Base-by-base conservation (phyloP, 2,888 invertebrate genomes). In the Brachycybe producta region DNA sequence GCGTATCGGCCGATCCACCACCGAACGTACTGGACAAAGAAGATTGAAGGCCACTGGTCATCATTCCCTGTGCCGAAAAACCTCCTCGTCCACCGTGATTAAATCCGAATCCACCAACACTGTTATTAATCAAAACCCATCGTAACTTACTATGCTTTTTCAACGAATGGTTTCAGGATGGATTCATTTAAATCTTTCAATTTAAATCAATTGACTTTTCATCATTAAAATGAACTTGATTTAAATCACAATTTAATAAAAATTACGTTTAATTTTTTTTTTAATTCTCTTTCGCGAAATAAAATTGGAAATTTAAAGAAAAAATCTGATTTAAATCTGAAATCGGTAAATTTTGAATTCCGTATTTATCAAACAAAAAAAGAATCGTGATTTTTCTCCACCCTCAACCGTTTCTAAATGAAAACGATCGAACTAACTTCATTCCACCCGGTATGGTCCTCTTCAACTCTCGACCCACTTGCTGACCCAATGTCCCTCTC, bases 1-100 rank as follows among this genome's bases (percentile, higher is more conserved):
- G 88, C 19, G 51, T 44, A 27, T 54, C 54, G 15, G 52, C 54
- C 52, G 39, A 41, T 23, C 17, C 44, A 50, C 23, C 21, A 21
- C 38, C 38, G 19, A 43, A 49, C 28, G 49, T 24, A 47, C 43
- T 42, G 23, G 43, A 7, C 7, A 47, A n/a, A 5, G 47, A 19
- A 3, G 53, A 45, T 30, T 49, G 49, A 19, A 49, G 43, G 8
- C 49, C 49, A 30, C 49, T 43, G 24, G 39, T 35, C 21, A 54
- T 38, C 24, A 54, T 26, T 8, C 52, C 49, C 8, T 52, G 49
- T 21, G 54, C 30, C 8, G 45, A 35, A 44, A 52, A 52, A 24
- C 51, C 53, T 34, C 54, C 19, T 4, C 43, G 27, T n/a, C n/a
- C n/a, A 24, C 35, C 38, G 21, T 54, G 54, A 5, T 34, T 24